Evolutionary conservation across 2,113 vertebrate genomes (phyloP), one percentile per base, ranked within the genome.

Genomic region (Lonchura striata): DNA sequence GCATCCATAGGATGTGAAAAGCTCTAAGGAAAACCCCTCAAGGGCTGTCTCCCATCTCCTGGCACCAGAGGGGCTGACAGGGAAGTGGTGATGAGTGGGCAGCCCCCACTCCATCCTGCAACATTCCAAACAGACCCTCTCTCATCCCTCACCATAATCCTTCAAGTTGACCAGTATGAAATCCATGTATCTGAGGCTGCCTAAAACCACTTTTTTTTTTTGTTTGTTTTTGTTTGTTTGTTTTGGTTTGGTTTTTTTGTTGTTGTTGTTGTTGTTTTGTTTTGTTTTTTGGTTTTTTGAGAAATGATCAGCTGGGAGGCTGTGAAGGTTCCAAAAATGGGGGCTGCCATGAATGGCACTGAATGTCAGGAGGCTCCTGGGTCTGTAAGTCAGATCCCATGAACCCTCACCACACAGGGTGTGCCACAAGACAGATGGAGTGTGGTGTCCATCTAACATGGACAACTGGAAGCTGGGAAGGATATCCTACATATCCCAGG

Each of bases 371-470:
- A 49, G 22, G 17, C 12, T 65, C 3, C 14, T 9, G 37, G 47
- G 33, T 23, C 27, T 28, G 4, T 18, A 30, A 11, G 15, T 17
- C 30, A 28, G 1, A 5, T 59, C 35, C 61, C 39, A 54, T 0
- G 46, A 47, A 57, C 2, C 15, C 35, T 44, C 79, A 50, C 6
- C 16, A 11, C 44, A 35, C 16, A 63, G 52, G 46, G 33, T 44
- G n/a, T 77, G 59, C 8, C 33, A 44, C 3, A 7, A 7, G 37
- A 27, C 50, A 30, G 17, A 44, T 20, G 44, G 56, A 8, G 14
- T 9, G 6, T 37, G 70, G 37, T 47, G 31, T 7, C 49, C 3
- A 1, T 28, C n/a, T 14, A 12, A 22, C 3, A 10, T 1, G 7
- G 57, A n/a, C 39, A 52, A 0, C 19, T 20, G 24, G 66, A 49